Evolutionary conservation across 2,113 vertebrate genomes (phyloP).

Genomic region (Lota lota): DNA sequence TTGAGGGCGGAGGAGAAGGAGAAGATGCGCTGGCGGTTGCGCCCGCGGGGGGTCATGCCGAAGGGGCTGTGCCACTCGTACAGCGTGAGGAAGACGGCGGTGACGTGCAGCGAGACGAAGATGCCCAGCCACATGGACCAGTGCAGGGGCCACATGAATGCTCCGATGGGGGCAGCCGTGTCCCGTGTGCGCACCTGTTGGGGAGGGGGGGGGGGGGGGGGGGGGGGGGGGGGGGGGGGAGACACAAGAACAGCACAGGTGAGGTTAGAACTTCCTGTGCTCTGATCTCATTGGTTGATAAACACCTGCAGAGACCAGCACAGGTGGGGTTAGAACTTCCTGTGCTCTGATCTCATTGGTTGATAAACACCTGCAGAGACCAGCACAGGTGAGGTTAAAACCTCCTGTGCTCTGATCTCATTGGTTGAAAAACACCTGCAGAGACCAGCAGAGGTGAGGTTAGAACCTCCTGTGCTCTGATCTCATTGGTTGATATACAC

Average conservation of each 20-base stretch:
- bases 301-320: constrained; percentile 69
- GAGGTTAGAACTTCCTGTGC: constrained; percentile 80
- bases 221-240: constrained; percentile 94
- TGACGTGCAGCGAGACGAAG: constrained; percentile 86
- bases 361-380: constrained; percentile 47
- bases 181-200: constrained; percentile 88
- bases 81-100: constrained; percentile 87
- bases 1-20: constrained; percentile 92
- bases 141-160: constrained; percentile 94
- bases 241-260: constrained; percentile 87
- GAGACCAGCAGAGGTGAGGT: constrained; percentile 85
- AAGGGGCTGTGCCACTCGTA: constrained; percentile 95
- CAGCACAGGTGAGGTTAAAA: constrained; percentile 88
- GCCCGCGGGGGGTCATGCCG: constrained; percentile 89
- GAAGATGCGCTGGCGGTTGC: constrained; percentile 85
- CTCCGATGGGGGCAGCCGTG: constrained; percentile 83
- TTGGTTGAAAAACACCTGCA: too few species aligned
- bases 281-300: too few species aligned
- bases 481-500: too few species aligned
- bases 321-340: constrained; percentile 86
- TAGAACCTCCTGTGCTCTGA: constrained; percentile 73
- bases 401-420: constrained; percentile 45
- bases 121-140: constrained; percentile 96
- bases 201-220: constrained; percentile 82
- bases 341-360: too few species aligned